These are phyloP conservation scores for Sminthurinus signatus DNA, from an alignment of 1,140 invertebrate species.

Conservation along the genomic window DNA sequence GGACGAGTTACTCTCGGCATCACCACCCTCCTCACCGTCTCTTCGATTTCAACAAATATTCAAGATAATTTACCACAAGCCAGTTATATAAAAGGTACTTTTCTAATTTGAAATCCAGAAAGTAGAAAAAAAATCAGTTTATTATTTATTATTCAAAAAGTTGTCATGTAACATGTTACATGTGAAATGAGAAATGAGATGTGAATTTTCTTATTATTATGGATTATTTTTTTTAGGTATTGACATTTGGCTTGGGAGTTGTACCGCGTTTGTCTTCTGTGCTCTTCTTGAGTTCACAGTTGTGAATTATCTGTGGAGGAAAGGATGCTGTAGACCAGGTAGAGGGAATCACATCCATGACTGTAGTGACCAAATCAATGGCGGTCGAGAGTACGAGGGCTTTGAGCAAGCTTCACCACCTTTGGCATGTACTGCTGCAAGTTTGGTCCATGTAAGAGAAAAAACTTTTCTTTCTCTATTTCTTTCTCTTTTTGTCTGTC, in stretches of 20 bases:
- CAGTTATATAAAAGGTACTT: slow-evolving; percentile 48
- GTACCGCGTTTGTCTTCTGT: slow-evolving; percentile 29
- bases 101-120: too few relatives aligned
- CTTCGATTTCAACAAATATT: slow-evolving; percentile 52
- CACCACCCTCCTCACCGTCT: slow-evolving; percentile 55
- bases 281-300: background rate
- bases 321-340: background rate
- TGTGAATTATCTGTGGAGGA: background rate
- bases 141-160: too few relatives aligned
- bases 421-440: too few relatives aligned
- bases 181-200: too few relatives aligned
- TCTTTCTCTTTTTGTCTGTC: too few relatives aligned
- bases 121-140: too few relatives aligned
- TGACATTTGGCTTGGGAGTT: slow-evolving; percentile 35
- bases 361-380: background rate
- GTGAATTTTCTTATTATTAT: too few relatives aligned
- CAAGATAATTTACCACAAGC: slow-evolving; percentile 52
- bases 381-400: too few relatives aligned
- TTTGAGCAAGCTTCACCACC: too few relatives aligned
- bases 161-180: too few relatives aligned
- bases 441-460: too few relatives aligned
- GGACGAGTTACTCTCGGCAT: slow-evolving; percentile 52
- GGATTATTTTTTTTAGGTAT: slow-evolving; percentile 19
- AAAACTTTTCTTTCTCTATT: too few relatives aligned
- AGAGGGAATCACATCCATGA: background rate